phyloP scores from a whole-genome alignment of 2,113 vertebrate genomes.

The Toxostoma redivivum region DNA sequence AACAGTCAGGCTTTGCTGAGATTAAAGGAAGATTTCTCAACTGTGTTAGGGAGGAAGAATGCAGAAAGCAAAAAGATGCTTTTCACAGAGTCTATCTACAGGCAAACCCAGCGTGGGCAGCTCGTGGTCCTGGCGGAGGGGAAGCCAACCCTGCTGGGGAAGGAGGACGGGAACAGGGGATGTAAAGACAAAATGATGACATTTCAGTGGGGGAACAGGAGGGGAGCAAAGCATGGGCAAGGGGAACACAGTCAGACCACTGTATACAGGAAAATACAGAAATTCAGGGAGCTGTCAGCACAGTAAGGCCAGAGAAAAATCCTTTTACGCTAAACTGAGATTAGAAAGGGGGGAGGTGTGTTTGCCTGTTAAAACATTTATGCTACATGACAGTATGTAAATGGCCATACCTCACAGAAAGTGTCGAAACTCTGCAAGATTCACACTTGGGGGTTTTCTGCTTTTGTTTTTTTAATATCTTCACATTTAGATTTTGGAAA shows the following conservation, averaged over 20 bases:
- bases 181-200: not conserved
- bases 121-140: not conserved
- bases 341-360: not conserved
- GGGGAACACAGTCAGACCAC: not conserved
- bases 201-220: not conserved
- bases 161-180: not conserved
- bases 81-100: not conserved
- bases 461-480: not conserved
- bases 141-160: not conserved
- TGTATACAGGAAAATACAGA: not conserved
- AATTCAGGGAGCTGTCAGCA: not conserved
- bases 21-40: not conserved
- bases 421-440: not conserved
- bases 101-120: not conserved
- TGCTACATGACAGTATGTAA: not conserved
- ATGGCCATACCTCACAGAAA: not conserved
- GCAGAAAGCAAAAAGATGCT: not conserved
- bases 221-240: not conserved
- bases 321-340: not conserved
- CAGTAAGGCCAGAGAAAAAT: not conserved
- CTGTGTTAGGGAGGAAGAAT: not conserved
- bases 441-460: not conserved
- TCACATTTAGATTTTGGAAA: not conserved
- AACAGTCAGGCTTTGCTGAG: not conserved
- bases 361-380: not conserved